These are phyloP conservation scores for Hypselothyrea guttata DNA, from an alignment of 2,888 invertebrate genomes.

Conservation along the genomic window DNA sequence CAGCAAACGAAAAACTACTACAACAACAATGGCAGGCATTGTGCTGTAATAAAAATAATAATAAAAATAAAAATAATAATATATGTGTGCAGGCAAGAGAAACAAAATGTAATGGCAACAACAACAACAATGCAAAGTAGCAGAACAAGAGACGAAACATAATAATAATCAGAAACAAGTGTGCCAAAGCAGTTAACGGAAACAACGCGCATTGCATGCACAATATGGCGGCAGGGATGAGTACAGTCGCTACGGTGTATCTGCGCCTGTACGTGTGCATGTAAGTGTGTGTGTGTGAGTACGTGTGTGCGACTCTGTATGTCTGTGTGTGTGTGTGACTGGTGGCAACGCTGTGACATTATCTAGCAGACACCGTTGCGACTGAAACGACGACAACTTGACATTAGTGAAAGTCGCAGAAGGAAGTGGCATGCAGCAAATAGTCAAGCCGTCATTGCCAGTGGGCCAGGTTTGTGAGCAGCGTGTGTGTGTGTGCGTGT, in stretches of 20 bases:
- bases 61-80: constrained; percentile 46
- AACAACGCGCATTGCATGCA: constrained; percentile 78
- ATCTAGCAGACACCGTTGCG: constrained; percentile 71
- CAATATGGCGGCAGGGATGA: constrained; percentile 66
- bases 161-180: constrained; percentile 78
- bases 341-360: constrained; percentile 62
- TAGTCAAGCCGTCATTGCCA: constrained; percentile 32
- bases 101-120: constrained; percentile 46
- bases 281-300: constrained; percentile 10
- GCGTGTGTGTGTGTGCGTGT: constrained; percentile 9
- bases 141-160: constrained; percentile 68
- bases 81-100: constrained; percentile 37
- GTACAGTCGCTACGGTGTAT: constrained; percentile 16
- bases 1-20: constrained; percentile 39
- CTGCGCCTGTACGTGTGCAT: not conserved
- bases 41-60: constrained; percentile 17
- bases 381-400: constrained; percentile 68
- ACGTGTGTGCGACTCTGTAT: constrained; percentile 14
- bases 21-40: constrained; percentile 25
- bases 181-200: constrained; percentile 78
- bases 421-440: constrained; percentile 72
- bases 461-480: too few relatives aligned
- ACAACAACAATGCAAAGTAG: constrained; percentile 55
- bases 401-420: constrained; percentile 75
- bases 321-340: constrained; percentile 5